phyloP scores from a whole-genome alignment of 2,113 vertebrate species.

The Butorides virescens region DNA sequence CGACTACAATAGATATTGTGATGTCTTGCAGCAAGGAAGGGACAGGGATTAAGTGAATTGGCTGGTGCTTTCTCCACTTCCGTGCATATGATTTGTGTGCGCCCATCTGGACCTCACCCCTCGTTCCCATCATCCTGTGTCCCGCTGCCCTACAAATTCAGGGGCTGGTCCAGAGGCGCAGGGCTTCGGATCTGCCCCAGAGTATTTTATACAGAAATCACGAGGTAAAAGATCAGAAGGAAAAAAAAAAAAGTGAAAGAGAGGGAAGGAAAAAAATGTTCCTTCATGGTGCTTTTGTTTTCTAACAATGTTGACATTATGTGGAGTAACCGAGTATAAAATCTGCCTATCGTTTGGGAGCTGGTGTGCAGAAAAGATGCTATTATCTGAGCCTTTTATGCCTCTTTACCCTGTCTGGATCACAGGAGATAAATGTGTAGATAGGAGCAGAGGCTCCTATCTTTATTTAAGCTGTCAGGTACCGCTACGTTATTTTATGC shows the following conservation, averaged over 20 bases:
- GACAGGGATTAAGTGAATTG: neutral
- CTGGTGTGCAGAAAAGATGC: constrained; percentile 52
- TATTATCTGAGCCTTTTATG: constrained; percentile 53
- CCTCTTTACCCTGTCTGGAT: constrained; percentile 59
- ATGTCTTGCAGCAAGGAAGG: neutral
- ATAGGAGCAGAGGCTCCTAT: constrained; percentile 48
- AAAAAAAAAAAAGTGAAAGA: neutral
- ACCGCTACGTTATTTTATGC: constrained; percentile 56
- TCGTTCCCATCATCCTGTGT: rapidly evolving
- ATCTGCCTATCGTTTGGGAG: constrained; percentile 53
- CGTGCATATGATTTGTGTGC: neutral
- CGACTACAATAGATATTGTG: neutral
- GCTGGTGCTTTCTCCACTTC: neutral
- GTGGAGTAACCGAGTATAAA: constrained; percentile 61
- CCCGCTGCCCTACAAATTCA: neutral
- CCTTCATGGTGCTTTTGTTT: constrained; percentile 61
- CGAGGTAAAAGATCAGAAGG: neutral
- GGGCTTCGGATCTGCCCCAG: neutral
- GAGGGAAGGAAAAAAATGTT: neutral
- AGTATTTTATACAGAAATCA: neutral
- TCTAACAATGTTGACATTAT: constrained; percentile 64
- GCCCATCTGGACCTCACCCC: neutral
- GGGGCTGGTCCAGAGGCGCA: neutral
- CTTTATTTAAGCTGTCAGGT: constrained; percentile 64
- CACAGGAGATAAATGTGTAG: constrained; percentile 60